A percentile compares a stretch with the other conserved stretches of the same genome.
Conservation (phyloP, 2,888 invertebrate species). For the Caenorhabditis angaria region DNA sequence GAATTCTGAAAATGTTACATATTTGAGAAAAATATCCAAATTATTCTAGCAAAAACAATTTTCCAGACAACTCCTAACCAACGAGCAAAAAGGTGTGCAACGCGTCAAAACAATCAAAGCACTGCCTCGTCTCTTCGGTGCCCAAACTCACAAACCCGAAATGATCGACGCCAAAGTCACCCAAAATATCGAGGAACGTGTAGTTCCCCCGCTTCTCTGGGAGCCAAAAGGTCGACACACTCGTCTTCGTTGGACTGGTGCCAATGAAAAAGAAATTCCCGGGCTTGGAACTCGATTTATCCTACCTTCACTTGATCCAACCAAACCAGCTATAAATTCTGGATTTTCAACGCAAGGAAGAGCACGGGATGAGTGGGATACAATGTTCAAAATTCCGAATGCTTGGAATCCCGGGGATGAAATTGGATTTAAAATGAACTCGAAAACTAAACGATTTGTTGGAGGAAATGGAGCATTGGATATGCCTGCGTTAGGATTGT, state of each 20-base stretch:
- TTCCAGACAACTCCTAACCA: conserved; percentile 43
- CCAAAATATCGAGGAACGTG: conserved; percentile 62
- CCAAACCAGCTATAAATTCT: conserved; percentile 61
- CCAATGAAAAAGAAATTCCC: conserved; percentile 63
- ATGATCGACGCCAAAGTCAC: conserved; percentile 54
- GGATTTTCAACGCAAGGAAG: conserved; percentile 66
- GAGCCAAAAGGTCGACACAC: conserved; percentile 64
- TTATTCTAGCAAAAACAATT: too few relatives aligned
- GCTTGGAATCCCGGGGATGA: conserved; percentile 64
- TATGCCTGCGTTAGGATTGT: conserved; percentile 54
- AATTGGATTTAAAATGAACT: conserved; percentile 58
- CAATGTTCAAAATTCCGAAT: conserved; percentile 66
- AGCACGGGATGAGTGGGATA: conserved; percentile 65
- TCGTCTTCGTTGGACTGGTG: conserved; percentile 65
- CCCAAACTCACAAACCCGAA: conserved; percentile 34
- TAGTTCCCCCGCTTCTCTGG: conserved; percentile 60
- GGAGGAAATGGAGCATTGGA: conserved; percentile 66
- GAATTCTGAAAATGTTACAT: too few relatives aligned
- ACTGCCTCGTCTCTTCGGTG: conserved; percentile 51
- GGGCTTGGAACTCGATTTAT: conserved; percentile 58
- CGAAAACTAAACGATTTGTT: conserved; percentile 56
- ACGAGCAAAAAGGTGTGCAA: conserved; percentile 51
- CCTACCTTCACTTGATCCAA: conserved; percentile 66
- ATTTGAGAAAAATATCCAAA: too few relatives aligned
- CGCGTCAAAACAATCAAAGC: conserved; percentile 40